These are phyloP conservation scores for Abramis brama DNA, from an alignment of 2,113 vertebrate genomes.

Conservation along the genomic window DNA sequence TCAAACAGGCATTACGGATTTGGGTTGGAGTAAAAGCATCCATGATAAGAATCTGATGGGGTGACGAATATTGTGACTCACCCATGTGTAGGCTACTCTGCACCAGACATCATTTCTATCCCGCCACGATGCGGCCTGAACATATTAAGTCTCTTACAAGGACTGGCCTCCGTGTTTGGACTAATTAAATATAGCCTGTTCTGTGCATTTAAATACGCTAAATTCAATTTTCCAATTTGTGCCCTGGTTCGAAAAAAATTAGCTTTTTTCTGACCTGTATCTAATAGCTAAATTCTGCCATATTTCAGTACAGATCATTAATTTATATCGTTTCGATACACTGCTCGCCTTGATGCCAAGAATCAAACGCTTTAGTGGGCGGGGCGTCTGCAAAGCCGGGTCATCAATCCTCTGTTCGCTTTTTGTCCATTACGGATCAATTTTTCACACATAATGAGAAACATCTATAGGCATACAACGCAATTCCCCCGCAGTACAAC, in stretches of 20 bases:
- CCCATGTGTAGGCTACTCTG: constrained; percentile 33
- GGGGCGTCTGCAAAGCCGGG: constrained; percentile 50
- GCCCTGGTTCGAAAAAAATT: constrained; percentile 38
- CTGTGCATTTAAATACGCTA: constrained; percentile 56
- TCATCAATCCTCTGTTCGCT: constrained; percentile 59
- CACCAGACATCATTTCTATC: constrained; percentile 46
- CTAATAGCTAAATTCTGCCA: constrained; percentile 27
- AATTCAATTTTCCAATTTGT: constrained; percentile 64
- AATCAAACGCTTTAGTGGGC: constrained; percentile 44
- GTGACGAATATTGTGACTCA: constrained; percentile 53
- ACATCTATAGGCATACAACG: constrained; percentile 71
- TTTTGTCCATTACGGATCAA: constrained; percentile 74
- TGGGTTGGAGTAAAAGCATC: constrained; percentile 9
- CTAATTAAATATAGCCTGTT: constrained; percentile 57
- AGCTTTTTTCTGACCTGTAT: constrained; percentile 2
- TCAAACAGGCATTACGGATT: constrained; percentile 21
- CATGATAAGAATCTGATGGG: constrained; percentile 48
- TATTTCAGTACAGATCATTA: constrained; percentile 53
- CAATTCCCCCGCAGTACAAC: constrained; percentile 58
- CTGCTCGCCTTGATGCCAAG: constrained; percentile 49
- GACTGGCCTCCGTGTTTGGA: constrained; percentile 48
- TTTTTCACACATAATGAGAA: constrained; percentile 80
- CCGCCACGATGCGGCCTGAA: constrained; percentile 42
- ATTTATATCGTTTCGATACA: constrained; percentile 42
- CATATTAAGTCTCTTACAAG: constrained; percentile 54